These are phyloP conservation scores for Bufotes viridis DNA, from an alignment of 2,797 vertebrate species.

Conservation along the genomic window DNA sequence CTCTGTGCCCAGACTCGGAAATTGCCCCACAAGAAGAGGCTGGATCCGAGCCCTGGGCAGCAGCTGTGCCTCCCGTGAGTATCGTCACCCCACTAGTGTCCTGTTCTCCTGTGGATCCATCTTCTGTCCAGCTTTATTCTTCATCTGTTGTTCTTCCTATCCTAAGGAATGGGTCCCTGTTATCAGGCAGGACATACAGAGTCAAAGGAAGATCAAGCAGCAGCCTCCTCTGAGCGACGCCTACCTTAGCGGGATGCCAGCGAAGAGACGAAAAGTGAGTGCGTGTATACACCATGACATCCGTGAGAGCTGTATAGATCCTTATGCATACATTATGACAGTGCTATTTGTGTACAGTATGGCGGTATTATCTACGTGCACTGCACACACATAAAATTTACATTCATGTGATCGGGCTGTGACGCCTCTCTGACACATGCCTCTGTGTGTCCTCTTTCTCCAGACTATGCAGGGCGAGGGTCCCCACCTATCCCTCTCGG, in stretches of 20 bases:
- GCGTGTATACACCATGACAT: no score
- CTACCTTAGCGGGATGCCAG: slow-evolving; percentile 92
- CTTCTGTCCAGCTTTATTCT: background rate
- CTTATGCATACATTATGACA: background rate
- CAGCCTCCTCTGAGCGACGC: slow-evolving; percentile 91
- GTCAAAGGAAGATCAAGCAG: slow-evolving; percentile 89
- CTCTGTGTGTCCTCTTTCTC: background rate
- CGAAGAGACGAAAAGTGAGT: slow-evolving; percentile 90
- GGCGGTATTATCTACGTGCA: background rate
- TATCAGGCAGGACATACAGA: slow-evolving; percentile 89
- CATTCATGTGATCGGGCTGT: no score
- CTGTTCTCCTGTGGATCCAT: background rate
- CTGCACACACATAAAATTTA: no score
- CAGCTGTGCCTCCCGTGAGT: slow-evolving; percentile 84
- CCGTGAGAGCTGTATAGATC: no score
- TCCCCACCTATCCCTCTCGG: slow-evolving; percentile 86
- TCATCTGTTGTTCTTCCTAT: background rate
- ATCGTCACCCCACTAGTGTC: background rate
- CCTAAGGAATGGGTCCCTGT: slow-evolving; percentile 91
- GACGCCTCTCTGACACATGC: no score
- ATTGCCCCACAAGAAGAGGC: slow-evolving; percentile 73
- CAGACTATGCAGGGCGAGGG: slow-evolving; percentile 87
- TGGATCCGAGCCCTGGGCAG: slow-evolving; percentile 86
- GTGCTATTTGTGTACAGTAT: background rate
- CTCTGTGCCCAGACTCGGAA: slow-evolving; percentile 70